Evolutionary conservation across 2,797 vertebrate genomes (phyloP).

Genomic region (Gymnoscopelus braueri): DNA sequence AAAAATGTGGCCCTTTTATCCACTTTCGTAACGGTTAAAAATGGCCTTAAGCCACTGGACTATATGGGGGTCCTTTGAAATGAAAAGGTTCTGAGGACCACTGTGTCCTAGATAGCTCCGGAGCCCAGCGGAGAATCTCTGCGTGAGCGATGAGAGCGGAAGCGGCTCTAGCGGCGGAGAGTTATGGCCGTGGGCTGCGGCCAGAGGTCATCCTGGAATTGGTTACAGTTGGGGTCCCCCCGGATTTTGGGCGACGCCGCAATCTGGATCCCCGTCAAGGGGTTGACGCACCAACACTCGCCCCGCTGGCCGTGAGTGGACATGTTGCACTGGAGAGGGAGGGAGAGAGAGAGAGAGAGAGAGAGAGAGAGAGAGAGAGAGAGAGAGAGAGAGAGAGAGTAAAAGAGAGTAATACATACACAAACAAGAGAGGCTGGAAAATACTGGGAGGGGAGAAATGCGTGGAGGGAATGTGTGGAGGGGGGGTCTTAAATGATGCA

Average conservation of each 20-base stretch:
- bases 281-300: conserved; percentile 97
- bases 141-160: too few species aligned
- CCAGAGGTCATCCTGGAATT: conserved; percentile 82
- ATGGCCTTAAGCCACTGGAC: too few species aligned
- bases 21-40: too few species aligned
- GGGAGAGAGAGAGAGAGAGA: conserved; percentile 4
- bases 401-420: conserved; percentile 45
- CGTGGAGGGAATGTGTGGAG: conserved; percentile 51
- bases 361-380: too few species aligned
- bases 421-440: conserved; percentile 47
- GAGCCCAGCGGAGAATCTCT: too few species aligned
- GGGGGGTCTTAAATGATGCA: conserved; percentile 66
- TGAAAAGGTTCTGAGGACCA: too few species aligned
- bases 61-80: too few species aligned
- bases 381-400: too few species aligned
- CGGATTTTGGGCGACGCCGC: conserved; percentile 87
- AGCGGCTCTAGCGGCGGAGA: conserved; percentile 22
- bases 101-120: too few species aligned
- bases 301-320: conserved; percentile 94
- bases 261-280: conserved; percentile 89
- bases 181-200: conserved; percentile 55
- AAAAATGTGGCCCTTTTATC: too few species aligned
- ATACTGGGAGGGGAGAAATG: conserved; percentile 49
- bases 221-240: conserved; percentile 94
- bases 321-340: conserved; percentile 91